A percentile compares a stretch with the other conserved stretches of the same genome.
phyloP scores from a whole-genome alignment of 2,113 vertebrate species.

The Elachura formosa region DNA sequence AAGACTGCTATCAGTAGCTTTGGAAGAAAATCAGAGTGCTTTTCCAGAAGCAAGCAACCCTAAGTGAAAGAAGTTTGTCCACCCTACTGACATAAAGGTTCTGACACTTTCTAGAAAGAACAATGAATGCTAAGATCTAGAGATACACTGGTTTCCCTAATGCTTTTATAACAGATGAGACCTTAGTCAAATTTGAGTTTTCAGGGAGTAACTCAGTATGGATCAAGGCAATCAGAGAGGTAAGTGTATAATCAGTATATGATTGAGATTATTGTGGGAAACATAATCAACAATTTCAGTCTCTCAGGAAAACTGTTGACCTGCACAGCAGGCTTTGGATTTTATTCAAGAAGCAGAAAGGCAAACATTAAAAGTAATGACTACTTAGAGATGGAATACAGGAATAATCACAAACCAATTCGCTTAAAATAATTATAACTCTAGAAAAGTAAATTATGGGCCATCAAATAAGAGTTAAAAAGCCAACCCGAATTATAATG shows the following conservation, averaged over 20 bases:
- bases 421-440: neutral
- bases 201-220: neutral
- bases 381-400: neutral
- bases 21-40: neutral
- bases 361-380: constrained; percentile 27
- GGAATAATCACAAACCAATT: neutral
- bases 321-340: neutral
- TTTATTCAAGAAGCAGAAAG: constrained; percentile 43
- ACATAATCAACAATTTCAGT: constrained; percentile 36
- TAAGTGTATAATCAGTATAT: constrained; percentile 13
- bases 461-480: neutral
- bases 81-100: neutral
- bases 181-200: neutral
- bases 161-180: neutral
- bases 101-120: neutral
- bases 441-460: neutral
- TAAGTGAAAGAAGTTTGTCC: neutral
- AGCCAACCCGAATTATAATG: neutral
- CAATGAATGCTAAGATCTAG: neutral
- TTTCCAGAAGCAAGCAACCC: constrained; percentile 5
- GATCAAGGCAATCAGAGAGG: neutral
- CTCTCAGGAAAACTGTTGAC: constrained; percentile 1
- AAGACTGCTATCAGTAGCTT: neutral
- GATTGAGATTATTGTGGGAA: constrained; percentile 45
- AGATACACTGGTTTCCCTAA: neutral